Evolutionary conservation across 2,113 vertebrate genomes (phyloP), one percentile per base, ranked within the genome.

Genomic region (Pungitius pungitius): DNA sequence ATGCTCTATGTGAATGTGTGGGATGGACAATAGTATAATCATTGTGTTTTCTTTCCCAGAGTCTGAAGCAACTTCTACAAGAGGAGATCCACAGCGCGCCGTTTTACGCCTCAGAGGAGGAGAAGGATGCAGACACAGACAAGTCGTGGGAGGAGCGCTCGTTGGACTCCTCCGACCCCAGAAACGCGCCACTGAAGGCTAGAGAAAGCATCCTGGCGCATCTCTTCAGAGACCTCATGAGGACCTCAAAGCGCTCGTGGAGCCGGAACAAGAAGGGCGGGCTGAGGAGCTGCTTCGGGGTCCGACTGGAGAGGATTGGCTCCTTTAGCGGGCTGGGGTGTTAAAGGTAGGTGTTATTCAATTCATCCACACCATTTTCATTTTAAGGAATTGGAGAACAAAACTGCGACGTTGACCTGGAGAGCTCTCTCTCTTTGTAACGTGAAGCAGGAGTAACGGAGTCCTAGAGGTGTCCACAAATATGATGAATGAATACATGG

Each of bases 271-370:
- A 93, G 85, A 95, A 94, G 69, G 92, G 93, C 0, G 90, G 90
- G 7, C 70, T 93, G 78, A 80, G 93, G 75, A 94, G 94, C 92
- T 95, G 94, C 75, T 95, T 95, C 58, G 94, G 94, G 0, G 94
- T 94, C 55, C 87, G 94, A 17, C 54, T 95, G 4, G 93, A 94
- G 63, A 77, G 93, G 71, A 95, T 95, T 80, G 94, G 94, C 7
- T 94, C 94, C 10, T 94, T 94, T 77, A 94, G 94, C 63, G 93
- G 94, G 9, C 86, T 95, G 69, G 94, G 94, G 15, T 95, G 94
- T 87, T 95, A 84, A 90, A 74, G 66, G 86, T 83, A 68, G 72
- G 51, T 54, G 2, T 3, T 54, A 54, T 54, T 52, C 12, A 35
- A 59, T 13, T 39, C 11, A n/a, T 39, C 56, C 8, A 12, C 11